Conservation (phyloP, 2,888 invertebrate species). For the Leptodirus hochenwartii region DNA sequence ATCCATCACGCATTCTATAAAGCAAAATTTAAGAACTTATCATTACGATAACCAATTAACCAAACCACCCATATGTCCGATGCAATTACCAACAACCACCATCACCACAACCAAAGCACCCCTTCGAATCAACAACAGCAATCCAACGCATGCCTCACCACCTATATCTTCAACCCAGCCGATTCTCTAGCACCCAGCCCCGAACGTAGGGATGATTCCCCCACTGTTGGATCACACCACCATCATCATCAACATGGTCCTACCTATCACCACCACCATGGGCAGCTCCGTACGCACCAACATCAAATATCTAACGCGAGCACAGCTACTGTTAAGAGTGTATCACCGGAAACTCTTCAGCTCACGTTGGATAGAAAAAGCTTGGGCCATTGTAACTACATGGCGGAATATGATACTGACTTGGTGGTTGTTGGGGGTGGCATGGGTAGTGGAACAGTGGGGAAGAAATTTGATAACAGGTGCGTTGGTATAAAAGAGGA, state of each 20-base stretch:
- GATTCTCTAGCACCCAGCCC: slow-evolving; percentile 39
- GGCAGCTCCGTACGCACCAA: slow-evolving; percentile 13
- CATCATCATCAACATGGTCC: no score
- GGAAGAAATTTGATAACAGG: no score
- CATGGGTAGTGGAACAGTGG: neutral
- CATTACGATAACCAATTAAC: no score
- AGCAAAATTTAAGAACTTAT: no score
- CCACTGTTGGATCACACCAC: slow-evolving; percentile 9
- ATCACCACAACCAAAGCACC: no score
- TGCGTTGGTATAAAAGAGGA: no score
- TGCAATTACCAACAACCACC: no score
- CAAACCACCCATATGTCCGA: no score
- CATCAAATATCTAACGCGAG: slow-evolving; percentile 13
- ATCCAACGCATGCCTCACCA: slow-evolving; percentile 29
- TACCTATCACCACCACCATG: no score
- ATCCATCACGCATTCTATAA: no score
- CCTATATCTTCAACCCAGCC: slow-evolving; percentile 35
- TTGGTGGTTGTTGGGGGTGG: slow-evolving; percentile 10
- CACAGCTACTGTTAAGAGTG: slow-evolving; percentile 15
- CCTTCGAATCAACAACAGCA: no score
- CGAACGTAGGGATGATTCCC: slow-evolving; percentile 18
- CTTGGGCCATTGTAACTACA: slow-evolving; percentile 17
- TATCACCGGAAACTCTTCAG: slow-evolving; percentile 15
- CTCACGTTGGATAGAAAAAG: slow-evolving; percentile 15
- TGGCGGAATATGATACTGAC: slow-evolving; percentile 15